Conservation (phyloP, 2,113 vertebrate species). For the Nothobranchius kuhntae region DNA sequence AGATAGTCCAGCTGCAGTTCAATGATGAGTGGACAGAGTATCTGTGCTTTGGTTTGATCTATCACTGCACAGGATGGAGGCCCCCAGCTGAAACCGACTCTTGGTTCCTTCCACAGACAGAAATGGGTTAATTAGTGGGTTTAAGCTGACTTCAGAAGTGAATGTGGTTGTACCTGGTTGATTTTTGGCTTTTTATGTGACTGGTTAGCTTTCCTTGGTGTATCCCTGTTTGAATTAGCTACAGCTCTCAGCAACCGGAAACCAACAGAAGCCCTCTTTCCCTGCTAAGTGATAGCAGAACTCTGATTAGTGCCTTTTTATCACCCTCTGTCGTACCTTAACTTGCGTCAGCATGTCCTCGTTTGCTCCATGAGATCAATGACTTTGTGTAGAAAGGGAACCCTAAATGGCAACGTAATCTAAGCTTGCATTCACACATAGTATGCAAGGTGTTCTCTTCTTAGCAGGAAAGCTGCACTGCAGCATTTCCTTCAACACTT, state of each 20-base stretch:
- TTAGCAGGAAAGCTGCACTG: constrained; percentile 75
- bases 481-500: constrained; percentile 69
- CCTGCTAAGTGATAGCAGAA: not conserved
- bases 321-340: constrained; percentile 15
- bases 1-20: too few species aligned
- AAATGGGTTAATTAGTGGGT: not conserved
- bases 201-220: not conserved
- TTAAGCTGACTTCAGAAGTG: not conserved
- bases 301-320: constrained; percentile 17
- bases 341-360: constrained; percentile 29
- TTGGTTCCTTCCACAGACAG: too few species aligned
- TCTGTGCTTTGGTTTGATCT: too few species aligned
- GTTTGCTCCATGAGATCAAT: constrained; percentile 11
- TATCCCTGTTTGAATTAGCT: not conserved
- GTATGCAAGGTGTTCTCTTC: constrained; percentile 50
- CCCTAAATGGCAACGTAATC: constrained; percentile 32
- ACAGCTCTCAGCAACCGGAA: not conserved
- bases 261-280: not conserved
- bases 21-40: too few species aligned
- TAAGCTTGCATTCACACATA: constrained; percentile 42
- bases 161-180: not conserved
- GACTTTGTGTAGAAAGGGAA: constrained; percentile 27
- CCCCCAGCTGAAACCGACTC: too few species aligned
- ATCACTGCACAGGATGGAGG: too few species aligned
- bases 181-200: not conserved